phyloP scores from a whole-genome alignment of 92 coral and sea anemone species.

The Porites cylindrica region DNA sequence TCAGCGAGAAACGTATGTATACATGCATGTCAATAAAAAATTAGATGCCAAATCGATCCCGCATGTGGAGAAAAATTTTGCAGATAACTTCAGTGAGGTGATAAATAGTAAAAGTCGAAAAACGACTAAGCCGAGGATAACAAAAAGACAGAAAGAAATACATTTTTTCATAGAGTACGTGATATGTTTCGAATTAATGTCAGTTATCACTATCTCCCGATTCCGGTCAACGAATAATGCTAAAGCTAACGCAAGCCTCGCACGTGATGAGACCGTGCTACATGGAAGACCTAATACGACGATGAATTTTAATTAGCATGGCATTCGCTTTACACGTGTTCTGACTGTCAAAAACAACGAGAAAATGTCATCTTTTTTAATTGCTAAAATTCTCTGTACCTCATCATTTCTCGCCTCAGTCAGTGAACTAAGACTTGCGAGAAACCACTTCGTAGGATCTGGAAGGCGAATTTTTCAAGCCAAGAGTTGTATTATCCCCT shows the following conservation, averaged over 20 bases:
- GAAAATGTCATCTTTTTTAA: not conserved
- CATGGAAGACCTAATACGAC: not conserved
- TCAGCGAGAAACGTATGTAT: not conserved
- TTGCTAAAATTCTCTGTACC: not conserved
- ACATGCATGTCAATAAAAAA: not conserved
- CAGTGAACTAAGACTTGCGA: not conserved
- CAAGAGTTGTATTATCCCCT: not conserved
- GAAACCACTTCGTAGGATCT: no score
- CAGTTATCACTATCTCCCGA: no score
- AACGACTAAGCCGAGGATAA: not conserved
- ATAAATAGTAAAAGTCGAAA: not conserved
- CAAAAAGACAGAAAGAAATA: not conserved
- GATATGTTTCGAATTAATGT: no score
- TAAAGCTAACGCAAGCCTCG: not conserved
- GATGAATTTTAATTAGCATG: slow-evolving; percentile 28
- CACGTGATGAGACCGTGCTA: slow-evolving; percentile 24
- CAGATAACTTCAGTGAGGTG: not conserved
- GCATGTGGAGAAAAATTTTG: not conserved
- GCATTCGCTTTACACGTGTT: slow-evolving; percentile 43
- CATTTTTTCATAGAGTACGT: no score
- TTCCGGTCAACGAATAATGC: no score
- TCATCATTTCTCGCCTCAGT: no score
- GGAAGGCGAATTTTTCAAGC: not conserved
- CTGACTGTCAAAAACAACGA: not conserved
- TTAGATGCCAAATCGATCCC: not conserved